Evolutionary conservation across 92 coral and sea anemone genomes (phyloP).

Genomic region (Nematostella vectensis): DNA sequence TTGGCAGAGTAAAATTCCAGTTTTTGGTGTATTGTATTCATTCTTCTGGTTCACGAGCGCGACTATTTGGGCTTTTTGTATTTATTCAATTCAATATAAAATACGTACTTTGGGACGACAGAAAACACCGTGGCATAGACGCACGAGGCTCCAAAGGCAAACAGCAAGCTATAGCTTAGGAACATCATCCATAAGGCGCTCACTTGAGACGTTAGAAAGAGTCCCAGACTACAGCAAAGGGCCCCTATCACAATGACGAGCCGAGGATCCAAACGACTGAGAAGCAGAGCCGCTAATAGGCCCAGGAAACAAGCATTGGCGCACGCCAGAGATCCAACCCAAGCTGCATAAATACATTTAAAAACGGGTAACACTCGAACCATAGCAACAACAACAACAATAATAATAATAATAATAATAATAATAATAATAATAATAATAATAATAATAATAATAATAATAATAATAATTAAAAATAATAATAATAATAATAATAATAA

Average conservation of each 20-base stretch:
- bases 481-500: too few relatives aligned
- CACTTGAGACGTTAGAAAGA: slow-evolving; percentile 2
- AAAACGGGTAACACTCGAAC: not conserved
- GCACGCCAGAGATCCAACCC: slow-evolving; percentile 1
- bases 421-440: too few relatives aligned
- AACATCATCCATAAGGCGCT: slow-evolving; percentile 5
- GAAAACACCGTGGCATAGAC: not conserved
- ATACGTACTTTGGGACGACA: not conserved
- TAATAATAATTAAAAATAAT: too few relatives aligned
- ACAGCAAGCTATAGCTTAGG: not conserved
- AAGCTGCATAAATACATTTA: not conserved
- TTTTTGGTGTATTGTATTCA: too few relatives aligned
- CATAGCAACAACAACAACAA: too few relatives aligned
- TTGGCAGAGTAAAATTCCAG: too few relatives aligned
- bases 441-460: too few relatives aligned
- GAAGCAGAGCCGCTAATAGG: not conserved
- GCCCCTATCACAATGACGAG: not conserved
- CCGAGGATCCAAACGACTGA: not conserved
- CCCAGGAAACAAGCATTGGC: not conserved
- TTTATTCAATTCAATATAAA: too few relatives aligned
- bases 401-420: too few relatives aligned
- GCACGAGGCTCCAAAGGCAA: slow-evolving; percentile 2
- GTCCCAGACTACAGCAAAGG: slow-evolving; percentile 1
- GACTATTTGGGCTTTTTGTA: too few relatives aligned
- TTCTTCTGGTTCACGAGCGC: too few relatives aligned